These are phyloP conservation scores for Rhagonycha fulva DNA, from an alignment of 2,888 invertebrate genomes.

Conservation along the genomic window DNA sequence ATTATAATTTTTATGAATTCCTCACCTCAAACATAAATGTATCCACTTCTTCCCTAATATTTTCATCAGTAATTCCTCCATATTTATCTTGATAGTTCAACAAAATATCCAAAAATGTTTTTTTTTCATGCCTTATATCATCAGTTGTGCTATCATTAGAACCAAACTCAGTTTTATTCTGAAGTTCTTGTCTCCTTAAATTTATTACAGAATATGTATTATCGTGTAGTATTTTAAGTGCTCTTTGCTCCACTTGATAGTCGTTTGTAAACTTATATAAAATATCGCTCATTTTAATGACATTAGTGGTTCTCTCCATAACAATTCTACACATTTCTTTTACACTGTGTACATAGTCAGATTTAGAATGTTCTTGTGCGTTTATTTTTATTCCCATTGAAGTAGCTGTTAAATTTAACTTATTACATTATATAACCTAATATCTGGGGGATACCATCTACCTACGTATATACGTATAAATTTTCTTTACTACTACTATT, in stretches of 20 bases:
- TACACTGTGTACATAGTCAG: constrained; percentile 74
- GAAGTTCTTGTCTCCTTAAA: constrained; percentile 52
- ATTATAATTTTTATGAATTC: neutral
- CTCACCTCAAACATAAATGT: constrained; percentile 74
- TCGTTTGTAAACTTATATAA: constrained; percentile 42
- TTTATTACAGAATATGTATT: constrained; percentile 62
- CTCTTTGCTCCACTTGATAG: constrained; percentile 61
- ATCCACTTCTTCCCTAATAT: constrained; percentile 71
- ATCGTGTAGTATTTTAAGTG: constrained; percentile 56
- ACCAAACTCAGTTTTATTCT: neutral
- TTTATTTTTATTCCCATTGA: constrained; percentile 81
- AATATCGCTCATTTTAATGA: constrained; percentile 61
- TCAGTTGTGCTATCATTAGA: constrained; percentile 2
- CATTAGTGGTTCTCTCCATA: constrained; percentile 43
- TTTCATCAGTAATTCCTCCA: constrained; percentile 61
- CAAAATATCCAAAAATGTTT: constrained; percentile 68
- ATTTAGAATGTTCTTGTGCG: constrained; percentile 70
- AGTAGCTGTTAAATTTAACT: constrained; percentile 64
- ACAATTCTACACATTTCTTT: constrained; percentile 56
- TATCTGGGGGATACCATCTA: too few species aligned
- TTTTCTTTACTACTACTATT: too few species aligned
- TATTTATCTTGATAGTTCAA: constrained; percentile 61
- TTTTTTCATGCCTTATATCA: constrained; percentile 52
- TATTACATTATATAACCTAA: neutral
- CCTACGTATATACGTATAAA: too few species aligned